Evolutionary conservation across 2,113 vertebrate genomes (phyloP), one percentile per base, ranked within the genome.

Genomic region (Elephantulus edwardii): DNA sequence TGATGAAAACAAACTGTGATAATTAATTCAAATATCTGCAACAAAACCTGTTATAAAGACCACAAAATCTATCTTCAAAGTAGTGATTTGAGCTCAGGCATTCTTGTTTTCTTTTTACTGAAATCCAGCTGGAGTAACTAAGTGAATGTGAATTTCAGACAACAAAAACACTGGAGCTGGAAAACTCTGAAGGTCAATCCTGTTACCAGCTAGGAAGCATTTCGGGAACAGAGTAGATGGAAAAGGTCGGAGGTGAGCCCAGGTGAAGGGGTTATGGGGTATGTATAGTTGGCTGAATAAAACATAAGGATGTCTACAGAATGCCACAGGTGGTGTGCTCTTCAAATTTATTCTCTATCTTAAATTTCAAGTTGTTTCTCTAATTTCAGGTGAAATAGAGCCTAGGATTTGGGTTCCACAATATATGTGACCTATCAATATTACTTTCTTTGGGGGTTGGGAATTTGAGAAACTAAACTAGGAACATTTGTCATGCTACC

Each of bases 1-100:
- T 81, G 16, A 93, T 70, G 86, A 92, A 93, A 90, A n/a, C n/a
- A 92, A 64, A 54, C 80, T 92, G 80, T 72, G 58, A 35, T 75
- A 91, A 88, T 78, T 62, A 38, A 66, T 88, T 92, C 38, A 20
- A 96, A 91, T 81, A 81, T 88, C 90, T 62, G 30, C 62, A 90
- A 76, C 8, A 79, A 88, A 85, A 60, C 40, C 35, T 68, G 13
- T 40, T 28, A 88, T 58, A 92, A 76, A 77, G 75, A 72, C 14
- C 81, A 60, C 20, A 56, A 81, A 70, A 64, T 40, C 58, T 40
- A 83, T 80, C 91, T 91, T 83, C 46, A 93, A 95, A 81, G 44
- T 19, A 24, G 20, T 38, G 64, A 88, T 72, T 68, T 95, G 44
- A 83, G 42, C 54, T 83, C 66, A 79, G 50, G 30, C 28, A 14